A percentile compares a stretch with the other conserved stretches of the same genome.
Conservation (phyloP, 2,797 vertebrate genomes). For the Hoplostethus mediterraneus region DNA sequence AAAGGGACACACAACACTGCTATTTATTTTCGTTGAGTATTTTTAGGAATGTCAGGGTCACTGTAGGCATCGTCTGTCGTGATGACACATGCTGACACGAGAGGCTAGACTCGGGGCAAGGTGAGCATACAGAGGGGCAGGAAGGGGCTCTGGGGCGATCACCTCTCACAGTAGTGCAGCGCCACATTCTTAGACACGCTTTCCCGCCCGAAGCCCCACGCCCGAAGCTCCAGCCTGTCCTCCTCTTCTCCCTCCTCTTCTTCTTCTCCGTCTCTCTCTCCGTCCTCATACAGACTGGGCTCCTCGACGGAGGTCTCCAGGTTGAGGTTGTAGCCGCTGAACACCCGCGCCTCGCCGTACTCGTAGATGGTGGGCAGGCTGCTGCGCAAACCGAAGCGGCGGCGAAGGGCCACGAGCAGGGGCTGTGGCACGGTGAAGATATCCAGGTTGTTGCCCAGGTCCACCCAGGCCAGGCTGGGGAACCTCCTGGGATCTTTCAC, state of each 20-base stretch:
- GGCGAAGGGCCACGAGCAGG: slow-evolving; percentile 89
- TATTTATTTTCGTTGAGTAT: slow-evolving; percentile 50
- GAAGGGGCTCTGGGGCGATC: slow-evolving; percentile 68
- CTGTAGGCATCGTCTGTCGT: slow-evolving; percentile 50
- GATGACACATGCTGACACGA: slow-evolving; percentile 48
- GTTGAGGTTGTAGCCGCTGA: slow-evolving; percentile 68
- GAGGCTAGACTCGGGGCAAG: slow-evolving; percentile 37
- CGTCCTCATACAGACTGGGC: slow-evolving; percentile 82
- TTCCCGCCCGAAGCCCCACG: slow-evolving; percentile 69
- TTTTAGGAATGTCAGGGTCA: slow-evolving; percentile 61
- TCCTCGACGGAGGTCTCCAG: slow-evolving; percentile 80
- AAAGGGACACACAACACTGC: slow-evolving; percentile 47
- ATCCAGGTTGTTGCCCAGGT: slow-evolving; percentile 92
- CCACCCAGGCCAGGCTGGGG: slow-evolving; percentile 90
- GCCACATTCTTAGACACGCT: slow-evolving; percentile 68
- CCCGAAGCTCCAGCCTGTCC: slow-evolving; percentile 73
- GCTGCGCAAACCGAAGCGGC: slow-evolving; percentile 89
- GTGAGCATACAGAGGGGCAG: slow-evolving; percentile 20
- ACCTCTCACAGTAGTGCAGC: slow-evolving; percentile 86
- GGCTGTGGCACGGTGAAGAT: slow-evolving; percentile 92
- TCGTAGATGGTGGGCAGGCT: slow-evolving; percentile 92
- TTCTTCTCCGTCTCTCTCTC: slow-evolving; percentile 62
- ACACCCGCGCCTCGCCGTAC: slow-evolving; percentile 74
- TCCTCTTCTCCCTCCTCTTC: slow-evolving; percentile 74
- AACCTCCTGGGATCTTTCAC: slow-evolving; percentile 89